These are phyloP conservation scores for Hymenochirus boettgeri DNA, from an alignment of 2,113 vertebrate genomes.

Conservation along the genomic window DNA sequence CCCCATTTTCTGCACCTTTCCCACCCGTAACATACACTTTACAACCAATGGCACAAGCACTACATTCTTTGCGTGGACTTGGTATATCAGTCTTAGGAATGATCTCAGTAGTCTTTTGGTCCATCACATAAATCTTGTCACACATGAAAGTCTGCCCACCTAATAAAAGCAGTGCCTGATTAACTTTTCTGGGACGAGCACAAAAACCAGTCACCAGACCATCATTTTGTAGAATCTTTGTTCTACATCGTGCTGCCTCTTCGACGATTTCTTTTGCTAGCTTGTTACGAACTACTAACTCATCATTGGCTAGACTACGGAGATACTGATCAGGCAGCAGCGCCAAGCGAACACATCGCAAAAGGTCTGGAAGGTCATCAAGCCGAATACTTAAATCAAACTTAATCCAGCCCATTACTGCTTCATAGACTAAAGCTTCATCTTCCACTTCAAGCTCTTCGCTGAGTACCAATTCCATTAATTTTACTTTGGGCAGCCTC, in stretches of 20 bases:
- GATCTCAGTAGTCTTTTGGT: conserved; percentile 74
- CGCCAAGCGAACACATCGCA: conserved; percentile 71
- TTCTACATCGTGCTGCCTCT: conserved; percentile 73
- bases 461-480: conserved; percentile 72
- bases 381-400: conserved; percentile 62
- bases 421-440: conserved; percentile 74
- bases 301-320: conserved; percentile 65
- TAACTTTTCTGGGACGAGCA: conserved; percentile 72
- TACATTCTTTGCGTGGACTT: conserved; percentile 77
- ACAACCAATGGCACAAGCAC: conserved; percentile 76
- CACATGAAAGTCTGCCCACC: conserved; percentile 80
- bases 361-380: conserved; percentile 64
- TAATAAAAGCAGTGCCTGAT: conserved; percentile 72
- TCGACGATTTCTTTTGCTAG: conserved; percentile 72
- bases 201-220: conserved; percentile 75
- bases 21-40: conserved; percentile 79
- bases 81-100: conserved; percentile 76
- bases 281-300: conserved; percentile 71
- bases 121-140: conserved; percentile 77
- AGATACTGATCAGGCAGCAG: conserved; percentile 71
- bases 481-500: conserved; percentile 68
- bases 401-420: conserved; percentile 75
- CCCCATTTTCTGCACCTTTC: conserved; percentile 73
- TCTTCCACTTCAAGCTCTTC: conserved; percentile 79
- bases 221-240: conserved; percentile 76